Evolutionary conservation across 2,797 vertebrate species (phyloP), one percentile per base, ranked within the genome.

Genomic region (Anguilla anguilla): DNA sequence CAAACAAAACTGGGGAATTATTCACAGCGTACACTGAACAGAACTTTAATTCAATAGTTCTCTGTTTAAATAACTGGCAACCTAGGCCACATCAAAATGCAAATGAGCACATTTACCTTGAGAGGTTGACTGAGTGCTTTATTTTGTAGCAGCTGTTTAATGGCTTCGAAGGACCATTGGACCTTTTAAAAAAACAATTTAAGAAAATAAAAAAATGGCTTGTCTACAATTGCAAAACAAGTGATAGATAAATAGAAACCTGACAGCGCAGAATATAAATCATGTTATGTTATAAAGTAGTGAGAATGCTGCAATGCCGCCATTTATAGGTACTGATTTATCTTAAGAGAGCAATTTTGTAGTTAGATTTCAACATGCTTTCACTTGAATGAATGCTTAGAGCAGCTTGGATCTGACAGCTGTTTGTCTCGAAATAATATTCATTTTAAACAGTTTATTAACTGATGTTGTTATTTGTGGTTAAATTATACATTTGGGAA

Each of bases 61-160:
- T 79, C 39, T 79, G 13, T 15, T 79, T 79, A 22, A 79, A 79
- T 79, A 79, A 79, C 74, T 79, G 74, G 74, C 74, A 77, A 77
- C 72, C 72, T 11, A 35, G 72, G 3, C 74, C 39, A 6, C 74
- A 46, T 79, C 74, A 79, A 17, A 46, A 39, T 79, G 31, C 15
- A 79, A 79, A 79, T 22, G 74, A 19, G 46, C 15, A 43, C 35
- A 79, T 43, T 79, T 79, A 46, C 74, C 74, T 79, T 79, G 74
- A 79, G 74, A 79, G 74, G 15, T 35, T 79, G 74, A 79, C 74
- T 46, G 74, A 79, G 74, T 19, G 74, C 13, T 79, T 79, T 43
- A 79, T 79, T 79, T 79, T 35, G 1, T n/a, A 72, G 74, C 17
- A 46, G 74, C 74, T 79, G 74, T 79, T 22, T 79, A 79, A 79